A percentile compares a stretch with the other conserved stretches of the same genome.
phyloP scores from a whole-genome alignment of 2,888 invertebrate species.

The Sussaba pulchella region DNA sequence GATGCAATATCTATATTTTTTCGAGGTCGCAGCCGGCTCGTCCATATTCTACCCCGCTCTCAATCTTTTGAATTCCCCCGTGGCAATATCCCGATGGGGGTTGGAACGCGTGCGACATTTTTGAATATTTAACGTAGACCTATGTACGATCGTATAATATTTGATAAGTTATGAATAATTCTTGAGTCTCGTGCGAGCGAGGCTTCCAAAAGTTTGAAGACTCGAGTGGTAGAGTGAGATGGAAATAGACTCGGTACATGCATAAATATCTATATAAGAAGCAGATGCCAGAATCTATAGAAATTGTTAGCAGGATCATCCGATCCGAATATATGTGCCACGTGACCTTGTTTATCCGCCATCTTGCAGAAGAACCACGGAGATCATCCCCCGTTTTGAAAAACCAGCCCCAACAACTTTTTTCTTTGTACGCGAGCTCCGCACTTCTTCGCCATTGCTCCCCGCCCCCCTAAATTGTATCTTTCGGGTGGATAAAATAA shows the following conservation, averaged over 20 bases:
- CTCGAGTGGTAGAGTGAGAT: background rate
- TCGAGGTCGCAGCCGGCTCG: background rate
- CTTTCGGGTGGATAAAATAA: slow-evolving; percentile 43
- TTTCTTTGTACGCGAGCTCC: background rate
- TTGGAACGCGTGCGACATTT: slow-evolving; percentile 44
- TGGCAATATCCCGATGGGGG: slow-evolving; percentile 36
- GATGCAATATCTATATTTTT: background rate
- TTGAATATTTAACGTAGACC: slow-evolving; percentile 56
- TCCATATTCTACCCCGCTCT: background rate
- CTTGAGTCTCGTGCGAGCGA: background rate
- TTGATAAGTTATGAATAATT: slow-evolving; percentile 61
- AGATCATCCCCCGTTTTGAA: slow-evolving; percentile 48
- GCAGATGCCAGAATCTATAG: slow-evolving; percentile 7
- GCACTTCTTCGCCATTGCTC: slow-evolving; percentile 27
- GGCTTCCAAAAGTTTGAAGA: slow-evolving; percentile 2
- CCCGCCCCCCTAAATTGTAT: slow-evolving; percentile 6
- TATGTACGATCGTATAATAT: slow-evolving; percentile 55
- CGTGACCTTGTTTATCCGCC: slow-evolving; percentile 77
- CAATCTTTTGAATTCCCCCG: background rate
- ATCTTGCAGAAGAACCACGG: slow-evolving; percentile 38
- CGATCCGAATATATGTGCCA: slow-evolving; percentile 69
- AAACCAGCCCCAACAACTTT: slow-evolving; percentile 52
- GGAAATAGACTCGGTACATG: background rate
- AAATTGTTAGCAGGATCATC: slow-evolving; percentile 55
- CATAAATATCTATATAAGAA: background rate